phyloP scores from a whole-genome alignment of 2,797 vertebrate species.

The Myotis findleyi region DNA sequence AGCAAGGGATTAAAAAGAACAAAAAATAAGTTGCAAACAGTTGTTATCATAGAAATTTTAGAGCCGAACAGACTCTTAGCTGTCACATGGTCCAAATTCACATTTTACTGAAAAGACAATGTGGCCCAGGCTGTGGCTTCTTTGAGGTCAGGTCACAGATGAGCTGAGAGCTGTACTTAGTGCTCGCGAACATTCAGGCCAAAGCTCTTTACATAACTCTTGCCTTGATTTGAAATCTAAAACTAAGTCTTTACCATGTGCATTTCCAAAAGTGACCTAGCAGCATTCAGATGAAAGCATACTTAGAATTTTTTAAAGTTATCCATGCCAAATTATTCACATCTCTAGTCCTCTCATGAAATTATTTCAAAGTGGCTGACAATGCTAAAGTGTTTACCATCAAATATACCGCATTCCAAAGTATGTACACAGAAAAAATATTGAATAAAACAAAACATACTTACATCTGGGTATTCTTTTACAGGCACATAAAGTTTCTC shows the following conservation, averaged over 20 bases:
- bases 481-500: conserved; percentile 99
- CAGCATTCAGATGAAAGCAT: conserved; percentile 13
- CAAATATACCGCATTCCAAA: background rate
- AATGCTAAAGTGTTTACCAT: background rate
- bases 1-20: background rate
- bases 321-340: conserved; percentile 5
- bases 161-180: background rate
- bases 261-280: conserved; percentile 17
- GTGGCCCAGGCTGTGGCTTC: background rate
- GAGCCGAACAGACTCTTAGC: background rate
- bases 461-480: conserved; percentile 99
- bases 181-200: background rate
- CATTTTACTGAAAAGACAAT: background rate
- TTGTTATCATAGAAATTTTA: background rate
- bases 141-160: background rate
- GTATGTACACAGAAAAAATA: background rate
- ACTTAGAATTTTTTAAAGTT: background rate
- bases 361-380: background rate
- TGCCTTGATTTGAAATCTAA: background rate
- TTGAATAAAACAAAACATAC: conserved; percentile 82
- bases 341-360: background rate
- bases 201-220: background rate
- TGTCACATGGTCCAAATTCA: background rate
- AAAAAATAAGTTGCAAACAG: background rate
- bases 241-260: background rate